phyloP scores from a whole-genome alignment of 2,113 vertebrate species.

The Grammomys dolichurus region DNA sequence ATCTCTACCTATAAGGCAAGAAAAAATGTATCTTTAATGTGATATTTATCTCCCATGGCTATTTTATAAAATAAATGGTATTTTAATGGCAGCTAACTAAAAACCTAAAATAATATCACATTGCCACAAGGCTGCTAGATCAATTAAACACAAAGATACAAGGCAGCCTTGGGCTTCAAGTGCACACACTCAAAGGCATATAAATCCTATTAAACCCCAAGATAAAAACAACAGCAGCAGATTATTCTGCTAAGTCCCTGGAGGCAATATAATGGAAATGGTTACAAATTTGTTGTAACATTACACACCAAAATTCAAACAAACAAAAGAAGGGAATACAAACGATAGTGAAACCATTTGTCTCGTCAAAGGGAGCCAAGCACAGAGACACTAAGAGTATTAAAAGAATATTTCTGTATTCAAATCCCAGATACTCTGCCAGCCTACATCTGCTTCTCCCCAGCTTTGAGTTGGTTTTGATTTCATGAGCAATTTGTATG shows the following conservation, averaged over 20 bases:
- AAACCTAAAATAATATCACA: constrained; percentile 70
- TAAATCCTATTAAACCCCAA: constrained; percentile 61
- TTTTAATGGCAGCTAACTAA: constrained; percentile 54
- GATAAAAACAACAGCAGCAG: constrained; percentile 55
- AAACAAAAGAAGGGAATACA: constrained; percentile 57
- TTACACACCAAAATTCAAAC: constrained; percentile 65
- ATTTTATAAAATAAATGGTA: constrained; percentile 67
- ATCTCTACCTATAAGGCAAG: neutral
- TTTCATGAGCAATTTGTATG: constrained; percentile 70
- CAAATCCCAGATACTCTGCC: constrained; percentile 60
- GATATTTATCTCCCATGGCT: constrained; percentile 34
- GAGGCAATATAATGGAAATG: constrained; percentile 54
- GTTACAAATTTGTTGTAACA: constrained; percentile 61
- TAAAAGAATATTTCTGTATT: constrained; percentile 23
- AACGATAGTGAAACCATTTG: constrained; percentile 52
- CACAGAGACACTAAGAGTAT: constrained; percentile 37
- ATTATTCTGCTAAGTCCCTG: constrained; percentile 17
- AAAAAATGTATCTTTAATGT: constrained; percentile 53
- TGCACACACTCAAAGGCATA: constrained; percentile 40
- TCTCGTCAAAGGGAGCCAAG: constrained; percentile 65
- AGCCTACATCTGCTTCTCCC: constrained; percentile 63
- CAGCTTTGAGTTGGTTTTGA: constrained; percentile 76
- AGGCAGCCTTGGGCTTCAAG: constrained; percentile 68
- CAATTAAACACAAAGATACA: constrained; percentile 56
- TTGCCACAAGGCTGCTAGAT: constrained; percentile 62